phyloP scores from a whole-genome alignment of 2,888 invertebrate species.

The Dysmachus trigonus region DNA sequence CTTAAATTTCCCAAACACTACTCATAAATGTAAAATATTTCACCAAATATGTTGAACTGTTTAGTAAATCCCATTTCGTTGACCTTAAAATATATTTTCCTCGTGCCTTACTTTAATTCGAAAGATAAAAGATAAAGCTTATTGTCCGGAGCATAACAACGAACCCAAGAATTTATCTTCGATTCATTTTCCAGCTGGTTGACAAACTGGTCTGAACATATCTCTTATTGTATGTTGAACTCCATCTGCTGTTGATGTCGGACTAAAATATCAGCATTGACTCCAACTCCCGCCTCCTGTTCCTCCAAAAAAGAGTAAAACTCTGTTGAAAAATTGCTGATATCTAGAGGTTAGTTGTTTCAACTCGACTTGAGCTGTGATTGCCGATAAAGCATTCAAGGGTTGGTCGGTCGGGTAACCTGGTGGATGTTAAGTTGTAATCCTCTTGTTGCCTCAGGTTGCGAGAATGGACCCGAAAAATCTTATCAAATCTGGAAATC shows the following conservation, averaged over 20 bases:
- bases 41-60: neutral
- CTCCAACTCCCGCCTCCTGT: neutral
- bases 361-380: neutral
- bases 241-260: neutral
- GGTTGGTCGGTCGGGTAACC: neutral
- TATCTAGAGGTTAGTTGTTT: neutral
- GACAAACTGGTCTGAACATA: neutral
- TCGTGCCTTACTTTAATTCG: neutral
- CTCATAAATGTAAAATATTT: neutral
- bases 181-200: neutral
- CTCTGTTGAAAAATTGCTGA: neutral
- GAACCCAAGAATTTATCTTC: neutral
- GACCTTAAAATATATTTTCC: neutral
- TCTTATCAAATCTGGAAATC: conserved; percentile 4
- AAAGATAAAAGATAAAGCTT: neutral
- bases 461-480: neutral
- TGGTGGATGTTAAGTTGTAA: neutral
- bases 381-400: neutral
- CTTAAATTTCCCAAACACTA: neutral
- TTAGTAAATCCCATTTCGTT: neutral
- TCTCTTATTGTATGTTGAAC: neutral
- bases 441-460: neutral
- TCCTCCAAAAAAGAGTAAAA: neutral
- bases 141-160: neutral
- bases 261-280: neutral